Evolutionary conservation across 2,888 invertebrate species (phyloP).

Genomic region (Apodemia mormo): DNA sequence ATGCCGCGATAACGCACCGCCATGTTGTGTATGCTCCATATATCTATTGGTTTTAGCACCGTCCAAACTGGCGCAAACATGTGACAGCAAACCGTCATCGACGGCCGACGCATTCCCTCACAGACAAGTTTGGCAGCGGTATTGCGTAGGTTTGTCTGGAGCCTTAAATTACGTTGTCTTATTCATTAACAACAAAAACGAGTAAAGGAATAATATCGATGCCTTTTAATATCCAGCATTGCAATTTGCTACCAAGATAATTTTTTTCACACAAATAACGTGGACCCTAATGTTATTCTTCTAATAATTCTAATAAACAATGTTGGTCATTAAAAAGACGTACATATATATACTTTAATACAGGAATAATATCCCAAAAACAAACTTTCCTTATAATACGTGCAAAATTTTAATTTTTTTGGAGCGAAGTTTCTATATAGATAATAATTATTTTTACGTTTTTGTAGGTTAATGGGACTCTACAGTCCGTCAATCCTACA

Average conservation of each 20-base stretch:
- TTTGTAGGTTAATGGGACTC: no score
- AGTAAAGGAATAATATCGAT: not conserved
- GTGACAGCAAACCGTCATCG: not conserved
- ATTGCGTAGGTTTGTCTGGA: not conserved
- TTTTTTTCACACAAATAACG: not conserved
- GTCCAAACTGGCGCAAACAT: not conserved
- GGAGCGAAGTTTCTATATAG: not conserved
- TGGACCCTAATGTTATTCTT: not conserved
- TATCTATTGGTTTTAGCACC: not conserved
- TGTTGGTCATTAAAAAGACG: conserved; percentile 3
- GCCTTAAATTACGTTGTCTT: not conserved
- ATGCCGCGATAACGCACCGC: not conserved
- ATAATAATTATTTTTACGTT: no score
- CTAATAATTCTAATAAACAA: not conserved
- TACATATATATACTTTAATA: not conserved
- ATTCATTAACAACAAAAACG: not conserved
- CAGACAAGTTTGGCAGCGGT: not conserved
- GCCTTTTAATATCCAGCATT: not conserved
- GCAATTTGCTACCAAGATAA: not conserved
- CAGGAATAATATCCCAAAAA: not conserved
- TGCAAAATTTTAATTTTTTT: not conserved
- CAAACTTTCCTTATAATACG: not conserved
- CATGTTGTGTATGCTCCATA: not conserved
- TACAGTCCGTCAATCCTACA: no score
- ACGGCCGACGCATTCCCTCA: not conserved